Conservation (phyloP, 2,888 invertebrate genomes). For the Tipula lateralis region DNA sequence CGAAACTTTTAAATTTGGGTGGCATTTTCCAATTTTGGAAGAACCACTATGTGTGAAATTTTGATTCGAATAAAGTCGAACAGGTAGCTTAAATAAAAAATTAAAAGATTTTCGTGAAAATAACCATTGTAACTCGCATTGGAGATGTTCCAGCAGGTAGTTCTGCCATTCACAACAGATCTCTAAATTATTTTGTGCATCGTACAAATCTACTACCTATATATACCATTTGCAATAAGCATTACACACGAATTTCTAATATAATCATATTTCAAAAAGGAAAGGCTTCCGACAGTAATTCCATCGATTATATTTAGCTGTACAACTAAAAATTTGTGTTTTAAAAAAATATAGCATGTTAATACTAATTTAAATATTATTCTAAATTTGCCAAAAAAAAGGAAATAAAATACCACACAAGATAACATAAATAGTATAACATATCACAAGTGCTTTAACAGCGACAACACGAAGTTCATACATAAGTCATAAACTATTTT, state of each 20-base stretch:
- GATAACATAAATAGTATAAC: background rate
- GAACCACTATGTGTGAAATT: no score
- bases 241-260: background rate
- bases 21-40: no score
- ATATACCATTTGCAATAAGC: background rate
- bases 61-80: no score
- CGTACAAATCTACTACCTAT: no score
- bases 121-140: no score
- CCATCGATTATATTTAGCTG: background rate
- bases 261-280: background rate
- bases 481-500: background rate
- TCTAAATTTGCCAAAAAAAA: background rate
- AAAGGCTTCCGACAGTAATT: background rate
- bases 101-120: no score
- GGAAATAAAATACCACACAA: background rate
- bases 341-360: background rate
- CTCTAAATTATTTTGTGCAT: no score
- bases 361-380: conserved; percentile 2
- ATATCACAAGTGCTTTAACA: background rate
- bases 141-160: no score
- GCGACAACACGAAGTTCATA: background rate
- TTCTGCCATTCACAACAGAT: no score
- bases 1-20: no score
- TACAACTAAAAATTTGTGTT: background rate
- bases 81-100: no score